Conservation (phyloP, 2,888 invertebrate species). For the Platycnemis pennipes region DNA sequence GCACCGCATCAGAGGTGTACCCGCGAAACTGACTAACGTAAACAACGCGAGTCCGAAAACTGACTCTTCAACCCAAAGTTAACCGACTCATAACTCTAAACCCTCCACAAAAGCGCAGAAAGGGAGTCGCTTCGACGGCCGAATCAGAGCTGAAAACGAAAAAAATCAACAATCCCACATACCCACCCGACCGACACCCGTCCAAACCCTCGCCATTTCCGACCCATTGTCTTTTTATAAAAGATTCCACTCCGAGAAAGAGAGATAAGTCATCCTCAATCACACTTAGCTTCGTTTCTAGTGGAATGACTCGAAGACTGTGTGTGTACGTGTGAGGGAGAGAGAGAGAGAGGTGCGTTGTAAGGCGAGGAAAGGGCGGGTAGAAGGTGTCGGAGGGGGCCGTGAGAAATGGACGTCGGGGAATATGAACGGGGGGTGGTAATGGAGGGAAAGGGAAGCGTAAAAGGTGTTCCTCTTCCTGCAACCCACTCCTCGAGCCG, state of each 20-base stretch:
- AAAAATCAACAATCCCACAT: neutral
- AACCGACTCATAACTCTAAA: neutral
- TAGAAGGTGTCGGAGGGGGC: neutral
- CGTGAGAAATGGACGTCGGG: neutral
- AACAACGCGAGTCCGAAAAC: too few species aligned
- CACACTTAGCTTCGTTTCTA: constrained; percentile 43
- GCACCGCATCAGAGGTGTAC: too few species aligned
- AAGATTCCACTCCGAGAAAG: neutral
- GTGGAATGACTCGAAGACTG: neutral
- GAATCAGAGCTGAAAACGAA: neutral
- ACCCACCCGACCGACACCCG: neutral
- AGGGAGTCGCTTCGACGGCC: neutral
- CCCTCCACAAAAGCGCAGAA: neutral
- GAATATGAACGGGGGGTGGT: neutral
- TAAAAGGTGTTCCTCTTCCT: constrained; percentile 25
- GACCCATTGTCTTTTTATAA: neutral
- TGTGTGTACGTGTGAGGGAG: too few species aligned
- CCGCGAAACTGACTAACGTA: too few species aligned
- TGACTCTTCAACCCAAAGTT: neutral
- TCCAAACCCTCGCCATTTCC: neutral
- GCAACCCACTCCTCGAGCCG: neutral
- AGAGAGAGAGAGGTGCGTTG: neutral
- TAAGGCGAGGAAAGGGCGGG: neutral
- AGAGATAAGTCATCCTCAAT: constrained; percentile 44
- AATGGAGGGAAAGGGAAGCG: neutral